Conservation (phyloP, 1,140 invertebrate genomes). For the Sitobion miscanthi region DNA sequence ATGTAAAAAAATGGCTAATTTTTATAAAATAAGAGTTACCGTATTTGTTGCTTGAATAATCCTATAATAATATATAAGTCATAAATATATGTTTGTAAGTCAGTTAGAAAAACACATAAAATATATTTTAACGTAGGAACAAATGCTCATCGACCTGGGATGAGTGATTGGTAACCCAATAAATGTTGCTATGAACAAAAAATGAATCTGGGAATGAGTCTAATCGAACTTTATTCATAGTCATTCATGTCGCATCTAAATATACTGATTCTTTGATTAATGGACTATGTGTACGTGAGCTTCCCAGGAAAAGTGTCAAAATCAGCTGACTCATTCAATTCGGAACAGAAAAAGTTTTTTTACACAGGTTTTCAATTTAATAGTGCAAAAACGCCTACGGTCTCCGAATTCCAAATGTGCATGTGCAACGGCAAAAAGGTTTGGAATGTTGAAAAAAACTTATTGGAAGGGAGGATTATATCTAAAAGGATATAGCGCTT, state of each 20-base stretch:
- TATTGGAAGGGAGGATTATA: constrained; percentile 2
- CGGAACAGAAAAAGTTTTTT: constrained; percentile 28
- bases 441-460: constrained; percentile 51
- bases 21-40: background rate
- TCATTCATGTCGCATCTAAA: constrained; percentile 50
- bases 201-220: constrained; percentile 12
- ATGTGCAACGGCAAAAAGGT: constrained; percentile 52
- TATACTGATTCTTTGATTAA: constrained; percentile 49
- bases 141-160: background rate
- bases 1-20: background rate
- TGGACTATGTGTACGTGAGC: background rate
- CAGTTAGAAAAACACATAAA: background rate
- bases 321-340: constrained; percentile 51
- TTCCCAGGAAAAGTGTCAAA: constrained; percentile 49
- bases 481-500: background rate
- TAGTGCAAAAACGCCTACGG: constrained; percentile 26
- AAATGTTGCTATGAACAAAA: background rate
- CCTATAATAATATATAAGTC: background rate
- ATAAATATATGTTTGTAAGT: background rate
- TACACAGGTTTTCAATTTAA: constrained; percentile 56
- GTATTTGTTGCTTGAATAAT: background rate
- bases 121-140: background rate
- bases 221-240: constrained; percentile 51
- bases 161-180: background rate
- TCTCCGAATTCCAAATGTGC: constrained; percentile 53